These are phyloP conservation scores for Rhamphomyia laevipes DNA, from an alignment of 2,888 invertebrate genomes.

Conservation along the genomic window DNA sequence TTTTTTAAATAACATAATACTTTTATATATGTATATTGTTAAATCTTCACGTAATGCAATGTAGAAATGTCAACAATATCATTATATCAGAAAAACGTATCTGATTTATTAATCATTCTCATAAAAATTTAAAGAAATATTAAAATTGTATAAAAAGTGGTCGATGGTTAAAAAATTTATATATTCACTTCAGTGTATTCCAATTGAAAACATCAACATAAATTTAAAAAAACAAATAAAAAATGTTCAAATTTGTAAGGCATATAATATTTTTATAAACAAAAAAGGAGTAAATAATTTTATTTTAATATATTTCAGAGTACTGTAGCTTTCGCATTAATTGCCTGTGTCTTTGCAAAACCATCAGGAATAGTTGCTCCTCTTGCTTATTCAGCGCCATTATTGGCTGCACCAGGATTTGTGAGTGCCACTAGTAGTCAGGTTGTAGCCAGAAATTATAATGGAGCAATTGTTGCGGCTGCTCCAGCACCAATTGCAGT, in stretches of 20 bases:
- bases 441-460: slow-evolving; percentile 27
- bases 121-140: too few species aligned
- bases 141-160: too few species aligned
- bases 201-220: too few species aligned
- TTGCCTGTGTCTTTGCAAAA: slow-evolving; percentile 15
- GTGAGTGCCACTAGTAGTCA: slow-evolving; percentile 28
- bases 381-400: slow-evolving; percentile 19
- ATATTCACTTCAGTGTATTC: too few species aligned
- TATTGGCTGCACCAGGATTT: slow-evolving; percentile 15
- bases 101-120: too few species aligned
- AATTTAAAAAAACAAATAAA: neutral
- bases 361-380: slow-evolving; percentile 15
- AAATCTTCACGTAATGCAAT: too few species aligned
- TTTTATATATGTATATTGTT: too few species aligned
- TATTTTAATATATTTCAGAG: slow-evolving; percentile 7
- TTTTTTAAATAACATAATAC: too few species aligned
- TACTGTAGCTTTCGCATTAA: slow-evolving; percentile 14
- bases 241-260: slow-evolving; percentile 1
- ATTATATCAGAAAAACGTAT: too few species aligned
- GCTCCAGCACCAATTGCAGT: slow-evolving; percentile 42
- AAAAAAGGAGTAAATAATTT: neutral
- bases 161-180: too few species aligned
- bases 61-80: too few species aligned
- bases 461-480: slow-evolving; percentile 43
- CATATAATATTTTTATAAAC: neutral